These are phyloP conservation scores for Caenorhabditis sulstoni DNA, from an alignment of 2,888 invertebrate genomes.

Conservation along the genomic window DNA sequence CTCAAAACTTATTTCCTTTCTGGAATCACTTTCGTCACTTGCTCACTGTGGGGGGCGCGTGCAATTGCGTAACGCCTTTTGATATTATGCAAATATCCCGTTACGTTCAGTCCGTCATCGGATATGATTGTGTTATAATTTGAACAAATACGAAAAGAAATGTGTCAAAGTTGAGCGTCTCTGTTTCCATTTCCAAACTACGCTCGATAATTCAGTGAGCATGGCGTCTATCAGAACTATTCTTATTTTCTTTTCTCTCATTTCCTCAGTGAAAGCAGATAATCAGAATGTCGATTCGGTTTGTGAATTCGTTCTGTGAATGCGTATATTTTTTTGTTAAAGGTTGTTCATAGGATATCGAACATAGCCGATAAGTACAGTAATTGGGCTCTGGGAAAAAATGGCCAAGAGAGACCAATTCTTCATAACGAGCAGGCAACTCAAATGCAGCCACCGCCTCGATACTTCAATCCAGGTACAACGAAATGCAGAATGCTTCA, in stretches of 20 bases:
- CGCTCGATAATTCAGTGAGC: constrained; percentile 21
- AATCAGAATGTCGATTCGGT: constrained; percentile 19
- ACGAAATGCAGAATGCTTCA: no score
- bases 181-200: constrained; percentile 5
- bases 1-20: no score
- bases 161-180: constrained; percentile 38
- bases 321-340: background rate
- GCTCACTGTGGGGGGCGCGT: no score
- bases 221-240: constrained; percentile 22
- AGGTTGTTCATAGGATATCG: constrained; percentile 31
- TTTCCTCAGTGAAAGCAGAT: constrained; percentile 22
- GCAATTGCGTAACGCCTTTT: constrained; percentile 20
- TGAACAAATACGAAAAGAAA: constrained; percentile 38
- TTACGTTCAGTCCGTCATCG: constrained; percentile 26
- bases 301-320: background rate
- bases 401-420: background rate
- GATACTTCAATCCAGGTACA: constrained; percentile 37
- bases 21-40: no score
- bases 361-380: constrained; percentile 53
- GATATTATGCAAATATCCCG: background rate
- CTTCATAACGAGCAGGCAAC: constrained; percentile 14
- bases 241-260: constrained; percentile 3
- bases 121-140: constrained; percentile 7
- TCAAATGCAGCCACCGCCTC: constrained; percentile 36
- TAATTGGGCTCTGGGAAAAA: constrained; percentile 54